These are phyloP conservation scores for Malthinus flaveolus DNA, from an alignment of 2,888 invertebrate genomes.

Conservation along the genomic window DNA sequence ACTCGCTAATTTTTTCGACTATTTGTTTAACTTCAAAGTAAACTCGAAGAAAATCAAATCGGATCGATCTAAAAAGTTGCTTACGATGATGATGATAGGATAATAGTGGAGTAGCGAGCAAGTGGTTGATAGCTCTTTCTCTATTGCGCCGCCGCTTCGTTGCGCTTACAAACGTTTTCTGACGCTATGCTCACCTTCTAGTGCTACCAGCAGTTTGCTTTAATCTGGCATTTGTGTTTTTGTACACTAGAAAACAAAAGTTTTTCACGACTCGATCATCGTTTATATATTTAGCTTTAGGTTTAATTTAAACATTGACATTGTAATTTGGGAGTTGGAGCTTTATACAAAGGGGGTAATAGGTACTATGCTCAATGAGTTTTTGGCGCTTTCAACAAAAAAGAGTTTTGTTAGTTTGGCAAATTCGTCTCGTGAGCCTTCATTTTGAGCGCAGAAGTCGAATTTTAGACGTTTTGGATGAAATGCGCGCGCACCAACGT, in stretches of 20 bases:
- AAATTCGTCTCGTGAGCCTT: too few relatives aligned
- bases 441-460: too few relatives aligned
- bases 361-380: too few relatives aligned
- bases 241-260: conserved; percentile 15
- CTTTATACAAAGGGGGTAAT: too few relatives aligned
- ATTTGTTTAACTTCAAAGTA: conserved; percentile 19
- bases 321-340: background rate
- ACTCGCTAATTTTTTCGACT: background rate
- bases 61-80: too few relatives aligned
- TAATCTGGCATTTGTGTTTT: conserved; percentile 29
- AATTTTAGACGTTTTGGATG: too few relatives aligned
- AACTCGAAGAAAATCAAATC: conserved; percentile 11
- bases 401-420: too few relatives aligned
- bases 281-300: background rate
- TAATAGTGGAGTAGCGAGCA: too few relatives aligned
- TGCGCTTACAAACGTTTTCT: conserved; percentile 23
- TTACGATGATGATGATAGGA: too few relatives aligned
- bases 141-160: conserved; percentile 10
- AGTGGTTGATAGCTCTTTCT: too few relatives aligned
- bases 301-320: background rate
- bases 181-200: conserved; percentile 23
- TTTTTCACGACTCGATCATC: conserved; percentile 1
- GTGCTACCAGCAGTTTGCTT: conserved; percentile 24
- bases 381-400: too few relatives aligned
- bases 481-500: too few relatives aligned